Evolutionary conservation across 2,113 vertebrate species (phyloP), one percentile per base, ranked within the genome.

Genomic region (Ifrita kowaldi): DNA sequence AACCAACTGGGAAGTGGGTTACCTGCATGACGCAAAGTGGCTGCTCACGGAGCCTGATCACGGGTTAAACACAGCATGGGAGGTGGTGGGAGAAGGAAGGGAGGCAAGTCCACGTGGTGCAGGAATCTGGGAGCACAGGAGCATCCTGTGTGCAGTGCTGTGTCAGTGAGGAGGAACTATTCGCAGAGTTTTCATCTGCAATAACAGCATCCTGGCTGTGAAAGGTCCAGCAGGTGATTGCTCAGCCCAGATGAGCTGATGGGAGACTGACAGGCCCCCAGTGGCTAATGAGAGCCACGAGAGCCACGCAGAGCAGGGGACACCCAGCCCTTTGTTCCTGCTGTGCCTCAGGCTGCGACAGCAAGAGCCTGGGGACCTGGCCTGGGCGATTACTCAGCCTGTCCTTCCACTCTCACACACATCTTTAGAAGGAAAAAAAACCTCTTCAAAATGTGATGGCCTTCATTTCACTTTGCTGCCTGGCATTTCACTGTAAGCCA

Each of bases 11-110:
- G 65, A 71, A 17, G 46, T 19, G 79, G 32, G 44, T 35, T 89
- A 93, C 88, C 88, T 74, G 2, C 0, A 0, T 8, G 70, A 62
- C 5, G 32, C 42, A 12, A 18, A 63, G 84, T 0, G 35, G 65
- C 44, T 74, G 11, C 87, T 83, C 1, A 7, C 3, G 3, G 70
- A 80, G 64, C n/a, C 26, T 5, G 78, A 16, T 17, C 32, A 32
- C 0, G 3, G 67, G 26, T 83, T 83, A 57, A 65, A 56, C 22
- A 59, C 3, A 1, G 26, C 0, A n/a, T n/a, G n/a, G 0, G 77
- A 78, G 77, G 22, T 10, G 70, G 24, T 27, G 69, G 73, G 53
- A 76, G 84, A 59, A 70, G 73, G 77, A 9, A 74, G 65, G 17
- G 33, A 73, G 78, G 50, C 49, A 46, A 50, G 18, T 2, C 1